phyloP scores from a whole-genome alignment of 2,113 vertebrate species.

The Labeo catla region DNA sequence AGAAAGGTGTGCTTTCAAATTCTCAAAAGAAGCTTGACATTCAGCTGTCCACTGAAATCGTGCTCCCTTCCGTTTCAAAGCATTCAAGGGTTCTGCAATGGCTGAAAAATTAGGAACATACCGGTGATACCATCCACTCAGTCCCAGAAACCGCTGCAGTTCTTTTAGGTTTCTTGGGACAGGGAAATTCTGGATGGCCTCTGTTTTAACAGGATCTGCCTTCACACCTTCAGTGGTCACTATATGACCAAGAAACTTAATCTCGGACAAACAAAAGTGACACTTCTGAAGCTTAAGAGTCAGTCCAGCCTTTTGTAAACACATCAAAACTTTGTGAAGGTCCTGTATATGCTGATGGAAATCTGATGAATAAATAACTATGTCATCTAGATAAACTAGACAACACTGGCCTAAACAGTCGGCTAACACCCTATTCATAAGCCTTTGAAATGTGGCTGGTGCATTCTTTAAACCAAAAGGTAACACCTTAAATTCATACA shows the following conservation, averaged over 20 bases:
- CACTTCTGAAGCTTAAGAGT: too few species aligned
- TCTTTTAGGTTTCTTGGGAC: neutral
- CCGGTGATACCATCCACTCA: conserved; percentile 22
- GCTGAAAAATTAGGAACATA: conserved; percentile 32
- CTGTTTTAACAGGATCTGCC: neutral
- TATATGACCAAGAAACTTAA: too few species aligned
- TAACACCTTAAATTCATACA: conserved; percentile 18
- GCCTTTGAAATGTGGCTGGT: conserved; percentile 8
- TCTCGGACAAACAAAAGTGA: too few species aligned
- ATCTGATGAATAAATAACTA: too few species aligned
- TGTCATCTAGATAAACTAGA: too few species aligned
- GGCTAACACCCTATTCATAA: conserved; percentile 4
- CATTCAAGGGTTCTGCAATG: conserved; percentile 9
- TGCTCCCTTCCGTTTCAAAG: conserved; percentile 12
- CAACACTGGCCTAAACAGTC: too few species aligned
- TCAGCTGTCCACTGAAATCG: neutral
- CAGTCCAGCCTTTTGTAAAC: too few species aligned
- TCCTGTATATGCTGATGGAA: too few species aligned
- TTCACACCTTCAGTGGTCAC: neutral
- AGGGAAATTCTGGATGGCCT: neutral
- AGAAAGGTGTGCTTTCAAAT: neutral
- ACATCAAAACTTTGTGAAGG: too few species aligned
- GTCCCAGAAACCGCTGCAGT: conserved; percentile 11
- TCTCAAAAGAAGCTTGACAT: neutral
- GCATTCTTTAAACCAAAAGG: conserved; percentile 15